Conservation (phyloP, 2,797 vertebrate species). For the Hydrocynus forskahlii region DNA sequence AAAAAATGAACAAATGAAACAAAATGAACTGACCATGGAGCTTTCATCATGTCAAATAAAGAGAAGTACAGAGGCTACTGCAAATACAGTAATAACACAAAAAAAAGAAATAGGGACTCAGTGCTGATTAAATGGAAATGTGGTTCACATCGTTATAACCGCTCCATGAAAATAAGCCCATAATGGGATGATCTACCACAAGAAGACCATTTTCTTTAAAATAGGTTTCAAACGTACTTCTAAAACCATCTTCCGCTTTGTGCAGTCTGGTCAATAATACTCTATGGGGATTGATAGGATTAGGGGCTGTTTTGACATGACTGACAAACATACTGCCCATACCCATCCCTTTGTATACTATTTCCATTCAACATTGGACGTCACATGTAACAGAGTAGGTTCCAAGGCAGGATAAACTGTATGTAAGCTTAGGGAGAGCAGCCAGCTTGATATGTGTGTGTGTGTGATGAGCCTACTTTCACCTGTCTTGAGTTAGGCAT, state of each 20-base stretch:
- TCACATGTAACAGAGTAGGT: slow-evolving; percentile 6
- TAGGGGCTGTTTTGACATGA: not conserved
- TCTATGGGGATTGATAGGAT: not conserved
- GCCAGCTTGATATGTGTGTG: slow-evolving; percentile 41
- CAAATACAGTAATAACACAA: not conserved
- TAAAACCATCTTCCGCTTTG: not conserved
- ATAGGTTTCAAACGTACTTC: not conserved
- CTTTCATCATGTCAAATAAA: not conserved
- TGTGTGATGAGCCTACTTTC: slow-evolving; percentile 23
- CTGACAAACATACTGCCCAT: not conserved
- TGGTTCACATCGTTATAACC: not conserved
- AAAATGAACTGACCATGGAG: not conserved
- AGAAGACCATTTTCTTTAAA: not conserved
- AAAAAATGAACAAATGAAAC: not conserved
- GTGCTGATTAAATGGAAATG: not conserved
- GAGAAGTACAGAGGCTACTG: not conserved
- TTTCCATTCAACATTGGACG: slow-evolving; percentile 16
- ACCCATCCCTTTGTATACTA: not conserved
- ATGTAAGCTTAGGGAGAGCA: slow-evolving; percentile 19
- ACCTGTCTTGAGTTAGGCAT: slow-evolving; percentile 20
- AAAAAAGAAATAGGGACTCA: not conserved
- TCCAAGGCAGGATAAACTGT: slow-evolving; percentile 31
- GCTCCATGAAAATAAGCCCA: not conserved
- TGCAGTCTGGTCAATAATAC: not conserved
- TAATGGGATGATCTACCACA: not conserved